A percentile compares a stretch with the other conserved stretches of the same genome.
Conservation (phyloP, 2,888 invertebrate genomes). For the Caenorhabditis parvicauda region DNA sequence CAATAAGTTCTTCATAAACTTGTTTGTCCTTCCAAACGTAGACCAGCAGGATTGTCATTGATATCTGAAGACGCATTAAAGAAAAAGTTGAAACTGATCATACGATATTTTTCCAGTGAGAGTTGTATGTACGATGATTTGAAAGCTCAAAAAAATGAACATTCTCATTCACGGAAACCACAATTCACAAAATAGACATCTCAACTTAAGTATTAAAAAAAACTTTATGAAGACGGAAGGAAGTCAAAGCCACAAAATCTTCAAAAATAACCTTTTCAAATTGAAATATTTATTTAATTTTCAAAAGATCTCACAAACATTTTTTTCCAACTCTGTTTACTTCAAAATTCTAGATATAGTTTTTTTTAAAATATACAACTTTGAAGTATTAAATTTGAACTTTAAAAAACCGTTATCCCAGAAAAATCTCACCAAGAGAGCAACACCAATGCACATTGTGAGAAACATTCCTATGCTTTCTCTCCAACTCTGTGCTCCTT, state of each 20-base stretch:
- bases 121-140: too few species aligned
- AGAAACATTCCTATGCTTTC: slow-evolving; percentile 51
- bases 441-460: slow-evolving; percentile 29
- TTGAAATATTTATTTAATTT: too few species aligned
- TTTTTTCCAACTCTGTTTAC: too few species aligned
- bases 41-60: slow-evolving; percentile 16
- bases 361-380: too few species aligned
- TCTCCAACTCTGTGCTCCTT: slow-evolving; percentile 46
- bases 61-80: slow-evolving; percentile 21
- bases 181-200: slow-evolving; percentile 1
- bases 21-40: slow-evolving; percentile 48
- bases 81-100: not conserved
- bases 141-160: too few species aligned
- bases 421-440: slow-evolving; percentile 38
- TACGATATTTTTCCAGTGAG: not conserved
- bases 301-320: too few species aligned
- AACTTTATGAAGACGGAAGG: not conserved
- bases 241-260: too few species aligned
- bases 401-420: too few species aligned
- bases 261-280: too few species aligned
- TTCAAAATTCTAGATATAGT: too few species aligned
- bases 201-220: not conserved
- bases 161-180: not conserved
- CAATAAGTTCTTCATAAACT: slow-evolving; percentile 55
- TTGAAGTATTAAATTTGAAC: too few species aligned